phyloP scores from a whole-genome alignment of 53 echinoderm and acorn worm species.

The Patiria pectinifera region DNA sequence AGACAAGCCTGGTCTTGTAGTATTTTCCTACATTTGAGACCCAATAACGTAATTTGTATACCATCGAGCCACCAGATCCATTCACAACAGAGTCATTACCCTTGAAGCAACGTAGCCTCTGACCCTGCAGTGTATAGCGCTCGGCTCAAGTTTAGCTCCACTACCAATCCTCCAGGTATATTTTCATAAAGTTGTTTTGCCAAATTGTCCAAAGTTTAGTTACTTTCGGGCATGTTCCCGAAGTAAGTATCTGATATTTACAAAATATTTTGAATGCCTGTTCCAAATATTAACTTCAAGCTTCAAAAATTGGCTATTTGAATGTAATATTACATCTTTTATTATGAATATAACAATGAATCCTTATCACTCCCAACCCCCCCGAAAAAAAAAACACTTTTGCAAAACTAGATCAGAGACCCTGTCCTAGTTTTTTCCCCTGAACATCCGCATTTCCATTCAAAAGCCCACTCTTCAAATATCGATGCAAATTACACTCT shows the following conservation, averaged over 20 bases:
- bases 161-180: background rate
- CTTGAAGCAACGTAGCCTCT: background rate
- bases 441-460: too few species aligned
- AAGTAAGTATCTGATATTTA: background rate
- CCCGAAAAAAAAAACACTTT: too few species aligned
- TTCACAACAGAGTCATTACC: conserved; percentile 10
- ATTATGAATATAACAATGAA: too few species aligned
- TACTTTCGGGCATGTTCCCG: background rate
- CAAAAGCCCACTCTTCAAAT: too few species aligned
- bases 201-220: background rate
- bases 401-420: too few species aligned
- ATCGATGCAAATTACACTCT: too few species aligned
- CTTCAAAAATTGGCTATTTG: background rate
- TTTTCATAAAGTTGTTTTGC: background rate
- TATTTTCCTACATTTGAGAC: background rate
- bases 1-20: too few species aligned
- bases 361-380: too few species aligned
- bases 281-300: background rate
- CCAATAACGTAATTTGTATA: background rate
- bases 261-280: background rate
- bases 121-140: conserved; percentile 1
- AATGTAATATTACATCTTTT: too few species aligned
- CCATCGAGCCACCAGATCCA: background rate
- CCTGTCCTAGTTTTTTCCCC: too few species aligned
- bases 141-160: background rate